phyloP scores from a whole-genome alignment of 2,797 vertebrate genomes.

The Rhabdophis nuchalis region DNA sequence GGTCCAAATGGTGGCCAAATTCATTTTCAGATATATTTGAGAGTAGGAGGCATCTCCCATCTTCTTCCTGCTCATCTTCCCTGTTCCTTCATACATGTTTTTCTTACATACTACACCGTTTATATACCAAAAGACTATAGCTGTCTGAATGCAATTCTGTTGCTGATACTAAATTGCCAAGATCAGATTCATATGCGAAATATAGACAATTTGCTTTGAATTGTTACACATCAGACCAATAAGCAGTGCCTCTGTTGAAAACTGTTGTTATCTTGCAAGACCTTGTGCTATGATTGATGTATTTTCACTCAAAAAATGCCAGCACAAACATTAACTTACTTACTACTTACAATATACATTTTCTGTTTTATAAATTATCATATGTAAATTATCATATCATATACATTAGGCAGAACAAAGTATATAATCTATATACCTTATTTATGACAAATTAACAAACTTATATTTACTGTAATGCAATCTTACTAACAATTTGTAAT shows the following conservation, averaged over 20 bases:
- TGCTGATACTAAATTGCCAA: neutral
- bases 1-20: neutral
- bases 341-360: neutral
- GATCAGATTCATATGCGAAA: neutral
- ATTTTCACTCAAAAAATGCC: neutral
- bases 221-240: neutral
- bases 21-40: neutral
- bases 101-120: neutral
- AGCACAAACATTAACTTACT: neutral
- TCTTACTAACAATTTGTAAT: neutral
- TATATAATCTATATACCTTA: neutral
- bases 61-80: neutral
- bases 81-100: neutral
- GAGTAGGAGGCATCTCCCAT: neutral
- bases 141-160: neutral
- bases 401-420: neutral
- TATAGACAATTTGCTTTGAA: neutral
- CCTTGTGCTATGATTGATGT: neutral
- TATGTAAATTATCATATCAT: neutral
- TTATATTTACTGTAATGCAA: neutral
- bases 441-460: neutral
- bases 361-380: neutral
- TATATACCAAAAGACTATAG: neutral
- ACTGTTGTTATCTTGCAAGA: neutral
- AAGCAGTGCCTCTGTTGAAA: neutral